Base-by-base conservation (phyloP, 1,140 invertebrate genomes). In the Marisa cornuarietis region DNA sequence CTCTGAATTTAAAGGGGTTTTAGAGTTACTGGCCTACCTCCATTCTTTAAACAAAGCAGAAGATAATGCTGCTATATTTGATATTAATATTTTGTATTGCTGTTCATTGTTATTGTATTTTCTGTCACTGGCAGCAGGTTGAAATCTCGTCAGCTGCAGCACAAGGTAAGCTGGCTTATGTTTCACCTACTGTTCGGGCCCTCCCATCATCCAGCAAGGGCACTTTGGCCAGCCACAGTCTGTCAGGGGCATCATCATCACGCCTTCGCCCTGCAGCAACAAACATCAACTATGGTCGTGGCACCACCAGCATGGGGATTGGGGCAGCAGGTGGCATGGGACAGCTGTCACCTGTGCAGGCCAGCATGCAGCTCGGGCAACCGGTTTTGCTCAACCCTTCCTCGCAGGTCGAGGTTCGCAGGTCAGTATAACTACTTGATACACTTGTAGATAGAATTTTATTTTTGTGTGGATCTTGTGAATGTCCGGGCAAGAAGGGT, bases 101-200 rank as follows among this genome's bases (percentile, higher is more conserved):
- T 65, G n/a, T 4, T 20, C n/a, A 65, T 24, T 24, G 2, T 65
- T 65, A 24, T 20, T 65, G 62, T 20, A 18, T 58, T 58, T 11
- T 58, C 16, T 71, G 54, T 58, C 16, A 14, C 11, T 58, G 4
- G 54, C 54, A 58, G 24, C 69, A 88, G 58, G 76, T 88, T 16
- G 88, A 89, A 68, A 83, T 88, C 42, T 85, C 79, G n/a, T 84
- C 84, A 77, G 82, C 88, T 16, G 85, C 87, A n/a, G 83, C 86
- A 22, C 88, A 89, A 69, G 87, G 88, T n/a, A 89, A 89, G 73
- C 79, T 89, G 52, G 88, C 88, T 0, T 89, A 87, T 78, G 87
- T 89, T 26, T 88, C 88, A 0, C 88, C 88, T 16, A 89, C 88
- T 24, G 88, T 89, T 7, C 79, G 88, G 16, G 75, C 79, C 71